Evolutionary conservation across 2,113 vertebrate genomes (phyloP), one percentile per base, ranked within the genome.

Genomic region (Elanoides forficatus): DNA sequence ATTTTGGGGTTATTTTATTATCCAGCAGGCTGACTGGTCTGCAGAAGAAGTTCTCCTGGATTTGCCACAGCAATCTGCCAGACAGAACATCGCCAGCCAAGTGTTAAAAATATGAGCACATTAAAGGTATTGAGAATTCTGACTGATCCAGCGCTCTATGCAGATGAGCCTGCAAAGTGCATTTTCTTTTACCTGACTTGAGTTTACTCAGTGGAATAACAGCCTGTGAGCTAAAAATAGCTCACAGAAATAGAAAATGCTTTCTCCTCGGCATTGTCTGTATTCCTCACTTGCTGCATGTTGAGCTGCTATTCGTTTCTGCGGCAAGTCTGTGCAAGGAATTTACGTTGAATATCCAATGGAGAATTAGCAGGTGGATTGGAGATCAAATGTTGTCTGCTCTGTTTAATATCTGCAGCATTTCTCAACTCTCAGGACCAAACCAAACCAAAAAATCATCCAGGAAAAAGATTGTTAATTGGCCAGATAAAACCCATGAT

Each of bases 191-290:
- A 97, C 96, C 90, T 96, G 26, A 92, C 92, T 91, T 90, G 85
- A 81, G 80, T 86, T 93, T 95, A 34, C 73, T 85, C 76, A 22
- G 88, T 74, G 89, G 86, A 97, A 96, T 93, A 96, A 72, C 63
- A 97, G 88, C 23, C 76, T 93, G 29, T 68, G 86, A 90, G 73
- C 96, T 90, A 95, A 97, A 97, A 97, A 97, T 94, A 97, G n/a
- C 25, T 63, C 81, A 68, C 8, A 56, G 65, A 62, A 66, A 48
- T 42, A 73, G 30, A 85, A 74, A 81, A 56, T 52, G 73, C 63
- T 92, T 93, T 81, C 55, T 91, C 47, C 67, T 75, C 0, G 0
- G 10, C 65, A n/a, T 89, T 96, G 73, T 93, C 70, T 90, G 50
- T 71, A 32, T 68, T 92, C 56, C 42, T 88, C 58, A 55, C 60